Percentiles rank a stretch among this genome's conserved stretches.
Conservation (phyloP, 2,888 invertebrate species). For the Oxycera nigricornis region DNA sequence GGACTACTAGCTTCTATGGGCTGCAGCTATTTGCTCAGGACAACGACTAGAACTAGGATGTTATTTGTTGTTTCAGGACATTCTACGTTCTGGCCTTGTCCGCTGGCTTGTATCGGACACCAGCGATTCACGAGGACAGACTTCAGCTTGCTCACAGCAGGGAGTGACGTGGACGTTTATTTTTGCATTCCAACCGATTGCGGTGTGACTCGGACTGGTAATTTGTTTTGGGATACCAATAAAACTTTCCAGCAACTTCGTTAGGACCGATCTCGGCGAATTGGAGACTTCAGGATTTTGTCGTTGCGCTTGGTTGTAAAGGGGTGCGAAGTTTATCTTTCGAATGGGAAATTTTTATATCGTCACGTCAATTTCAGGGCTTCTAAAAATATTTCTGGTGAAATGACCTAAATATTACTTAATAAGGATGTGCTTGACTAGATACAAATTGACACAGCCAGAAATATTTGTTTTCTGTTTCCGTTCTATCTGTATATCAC, state of each 20-base stretch:
- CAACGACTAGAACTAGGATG: conserved; percentile 48
- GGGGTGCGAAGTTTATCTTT: background rate
- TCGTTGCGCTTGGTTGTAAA: background rate
- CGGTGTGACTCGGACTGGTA: conserved; percentile 36
- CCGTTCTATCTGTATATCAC: too few relatives aligned
- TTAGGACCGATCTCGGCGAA: background rate
- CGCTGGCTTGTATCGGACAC: conserved; percentile 17
- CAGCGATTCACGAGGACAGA: background rate
- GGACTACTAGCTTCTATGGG: conserved; percentile 31
- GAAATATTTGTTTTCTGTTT: too few relatives aligned
- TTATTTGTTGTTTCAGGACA: conserved; percentile 48
- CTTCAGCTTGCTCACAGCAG: background rate
- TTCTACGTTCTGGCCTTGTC: conserved; percentile 46
- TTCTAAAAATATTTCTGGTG: background rate
- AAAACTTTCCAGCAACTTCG: conserved; percentile 23
- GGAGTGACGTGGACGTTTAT: conserved; percentile 25
- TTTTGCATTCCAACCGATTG: conserved; percentile 37
- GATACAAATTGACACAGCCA: too few relatives aligned
- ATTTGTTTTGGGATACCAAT: conserved; percentile 39
- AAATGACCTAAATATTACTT: background rate
- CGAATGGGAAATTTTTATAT: conserved; percentile 3
- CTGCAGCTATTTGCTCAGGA: conserved; percentile 41
- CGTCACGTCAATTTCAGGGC: background rate
- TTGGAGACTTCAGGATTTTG: background rate
- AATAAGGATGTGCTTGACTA: background rate